Percentiles rank a stretch among this genome's conserved stretches.
Conservation (phyloP, 2,113 vertebrate genomes). For the Rhinogobius similis region DNA sequence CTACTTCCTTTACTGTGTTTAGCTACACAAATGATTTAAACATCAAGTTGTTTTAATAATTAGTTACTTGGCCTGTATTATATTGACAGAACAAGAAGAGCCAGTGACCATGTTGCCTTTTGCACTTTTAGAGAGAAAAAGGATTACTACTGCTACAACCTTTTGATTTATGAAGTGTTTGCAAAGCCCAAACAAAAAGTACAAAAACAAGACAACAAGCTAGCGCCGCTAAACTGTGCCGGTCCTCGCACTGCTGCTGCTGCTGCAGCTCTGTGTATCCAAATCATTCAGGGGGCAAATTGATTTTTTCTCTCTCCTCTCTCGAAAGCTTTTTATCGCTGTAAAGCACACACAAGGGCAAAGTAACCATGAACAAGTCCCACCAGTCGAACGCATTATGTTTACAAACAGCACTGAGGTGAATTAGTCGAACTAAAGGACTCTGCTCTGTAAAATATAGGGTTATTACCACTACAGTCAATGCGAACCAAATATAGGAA, state of each 20-base stretch:
- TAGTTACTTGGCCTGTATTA: too few species aligned
- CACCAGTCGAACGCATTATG: slow-evolving; percentile 65
- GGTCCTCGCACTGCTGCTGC: not conserved
- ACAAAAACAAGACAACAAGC: slow-evolving; percentile 34
- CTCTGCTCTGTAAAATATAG: slow-evolving; percentile 37
- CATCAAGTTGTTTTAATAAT: too few species aligned
- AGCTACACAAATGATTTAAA: too few species aligned
- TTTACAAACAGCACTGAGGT: slow-evolving; percentile 69
- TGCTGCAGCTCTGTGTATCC: slow-evolving; percentile 47
- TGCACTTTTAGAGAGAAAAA: slow-evolving; percentile 2
- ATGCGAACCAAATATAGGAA: slow-evolving; percentile 23
- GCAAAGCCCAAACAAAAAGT: slow-evolving; percentile 33
- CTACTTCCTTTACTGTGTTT: too few species aligned
- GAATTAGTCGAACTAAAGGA: slow-evolving; percentile 66
- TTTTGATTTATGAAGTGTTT: slow-evolving; percentile 8
- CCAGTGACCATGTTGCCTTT: slow-evolving; percentile 11
- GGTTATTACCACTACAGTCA: slow-evolving; percentile 12
- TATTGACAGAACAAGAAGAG: too few species aligned
- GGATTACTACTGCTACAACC: slow-evolving; percentile 4
- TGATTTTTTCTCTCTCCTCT: slow-evolving; percentile 57
- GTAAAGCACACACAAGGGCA: slow-evolving; percentile 69
- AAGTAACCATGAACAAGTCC: slow-evolving; percentile 72
- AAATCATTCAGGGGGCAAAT: slow-evolving; percentile 72
- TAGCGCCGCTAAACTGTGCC: slow-evolving; percentile 8
- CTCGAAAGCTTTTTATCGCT: slow-evolving; percentile 67